Conservation (phyloP, 2,113 vertebrate genomes). For the Hippocampus guttulatus region DNA sequence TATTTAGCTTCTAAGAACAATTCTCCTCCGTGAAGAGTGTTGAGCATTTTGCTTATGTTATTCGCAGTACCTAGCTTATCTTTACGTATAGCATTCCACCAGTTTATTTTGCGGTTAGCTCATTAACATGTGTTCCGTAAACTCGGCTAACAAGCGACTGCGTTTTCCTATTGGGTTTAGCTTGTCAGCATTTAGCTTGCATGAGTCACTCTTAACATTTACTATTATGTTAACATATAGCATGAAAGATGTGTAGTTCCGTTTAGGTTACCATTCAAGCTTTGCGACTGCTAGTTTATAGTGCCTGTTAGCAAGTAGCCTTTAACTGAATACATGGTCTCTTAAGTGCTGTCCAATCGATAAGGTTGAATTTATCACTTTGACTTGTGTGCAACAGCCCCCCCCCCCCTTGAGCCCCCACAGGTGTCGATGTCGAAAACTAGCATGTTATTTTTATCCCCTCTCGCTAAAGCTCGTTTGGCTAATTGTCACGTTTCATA, state of each 20-base stretch:
- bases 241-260: not conserved
- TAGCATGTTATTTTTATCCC: not conserved
- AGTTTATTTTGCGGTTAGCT: too few species aligned
- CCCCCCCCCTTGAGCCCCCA: not conserved
- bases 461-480: not conserved
- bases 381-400: not conserved
- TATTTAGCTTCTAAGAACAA: too few species aligned
- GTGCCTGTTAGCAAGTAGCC: not conserved
- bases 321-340: not conserved
- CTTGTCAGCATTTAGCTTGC: too few species aligned
- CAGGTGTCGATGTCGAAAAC: conserved; percentile 2
- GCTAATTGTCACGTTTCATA: conserved; percentile 6
- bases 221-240: not conserved
- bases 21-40: too few species aligned
- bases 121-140: too few species aligned
- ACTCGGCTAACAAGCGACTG: too few species aligned
- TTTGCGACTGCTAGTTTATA: not conserved
- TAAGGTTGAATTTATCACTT: not conserved
- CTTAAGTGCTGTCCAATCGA: conserved; percentile 1
- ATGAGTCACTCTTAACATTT: too few species aligned
- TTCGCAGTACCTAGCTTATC: too few species aligned
- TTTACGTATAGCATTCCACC: too few species aligned
- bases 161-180: too few species aligned
- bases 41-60: too few species aligned
- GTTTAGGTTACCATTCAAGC: not conserved